phyloP scores from a whole-genome alignment of 2,113 vertebrate species.

The Girardinichthys multiradiatus region DNA sequence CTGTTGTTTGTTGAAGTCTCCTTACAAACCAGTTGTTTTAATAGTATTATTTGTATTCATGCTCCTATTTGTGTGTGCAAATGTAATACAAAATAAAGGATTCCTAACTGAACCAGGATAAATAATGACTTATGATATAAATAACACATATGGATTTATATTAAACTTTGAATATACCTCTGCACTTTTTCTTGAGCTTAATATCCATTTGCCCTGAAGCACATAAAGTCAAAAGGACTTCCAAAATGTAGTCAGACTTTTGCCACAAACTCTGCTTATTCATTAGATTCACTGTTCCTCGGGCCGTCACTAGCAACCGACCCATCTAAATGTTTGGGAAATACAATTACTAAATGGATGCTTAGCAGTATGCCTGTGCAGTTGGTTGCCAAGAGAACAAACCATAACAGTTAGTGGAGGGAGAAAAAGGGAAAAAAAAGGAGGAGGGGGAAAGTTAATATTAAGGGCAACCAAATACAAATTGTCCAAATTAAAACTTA shows the following conservation, averaged over 20 bases:
- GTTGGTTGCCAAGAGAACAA: background rate
- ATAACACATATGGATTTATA: background rate
- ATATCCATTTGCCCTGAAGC: background rate
- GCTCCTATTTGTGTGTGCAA: background rate
- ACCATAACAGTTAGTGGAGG: background rate
- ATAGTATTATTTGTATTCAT: background rate
- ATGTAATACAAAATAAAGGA: background rate
- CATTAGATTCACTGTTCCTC: conserved; percentile 1
- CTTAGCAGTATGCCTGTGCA: background rate
- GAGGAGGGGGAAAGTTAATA: background rate
- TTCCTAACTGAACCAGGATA: background rate
- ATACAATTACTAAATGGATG: background rate
- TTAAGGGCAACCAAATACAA: background rate
- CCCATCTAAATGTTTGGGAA: background rate
- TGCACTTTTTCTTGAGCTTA: background rate
- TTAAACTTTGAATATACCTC: background rate
- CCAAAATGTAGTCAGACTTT: background rate
- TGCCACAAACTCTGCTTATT: conserved; percentile 12
- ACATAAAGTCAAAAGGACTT: conserved; percentile 2
- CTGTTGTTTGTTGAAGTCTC: too few relatives aligned
- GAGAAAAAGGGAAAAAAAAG: background rate
- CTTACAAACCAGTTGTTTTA: background rate
- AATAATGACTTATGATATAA: background rate
- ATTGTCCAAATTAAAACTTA: background rate
- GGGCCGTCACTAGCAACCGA: background rate